Base-by-base conservation (phyloP, 2,888 invertebrate genomes). In the Phalangium opilio region DNA sequence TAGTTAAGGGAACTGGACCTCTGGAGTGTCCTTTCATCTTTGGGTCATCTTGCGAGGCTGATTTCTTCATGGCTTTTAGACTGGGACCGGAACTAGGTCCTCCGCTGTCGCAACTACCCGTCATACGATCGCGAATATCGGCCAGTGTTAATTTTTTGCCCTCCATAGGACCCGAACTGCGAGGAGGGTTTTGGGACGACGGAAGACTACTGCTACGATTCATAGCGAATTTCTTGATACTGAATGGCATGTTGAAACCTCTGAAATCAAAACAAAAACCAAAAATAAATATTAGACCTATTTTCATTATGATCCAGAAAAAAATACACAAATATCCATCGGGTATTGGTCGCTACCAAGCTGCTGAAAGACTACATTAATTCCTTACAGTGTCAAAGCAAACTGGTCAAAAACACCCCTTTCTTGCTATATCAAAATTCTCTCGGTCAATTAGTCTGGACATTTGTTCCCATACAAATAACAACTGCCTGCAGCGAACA, bases 151-250 rank as follows among this genome's bases (percentile, higher is more conserved):
- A 49, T 43, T 52, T 52, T 40, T 52, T 52, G n/a, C 48, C 52
- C 27, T 52, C 47, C 10, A 36, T 19, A 38, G 38, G 38, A 17
- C 38, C 17, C 15, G 38, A 38, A 17, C 38, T 18, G 27, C 27
- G 27, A 27, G 27, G 27, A 27, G 27, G 27, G 42, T 48, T 48
- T 12, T 49, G 46, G 8, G 49, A 48, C 21, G 49, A 48, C 20
- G 52, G 52, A 20, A 47, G 45, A 45, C 47, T 49, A 15, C 49
- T 49, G 44, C 50, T 54, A 44, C 55, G 52, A 44, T 55, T 51
- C 45, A 56, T 50, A n/a, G 54, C 50, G 17, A 55, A 50, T 18
- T 52, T 49, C 39, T 52, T 53, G 42, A 56, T 56, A 41, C 55
- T 53, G 45, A 56, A 56, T 38, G 56, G 56, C 56, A 56, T 56